phyloP scores from a whole-genome alignment of 92 coral and sea anemone species.

The Scolanthus callimorphus region DNA sequence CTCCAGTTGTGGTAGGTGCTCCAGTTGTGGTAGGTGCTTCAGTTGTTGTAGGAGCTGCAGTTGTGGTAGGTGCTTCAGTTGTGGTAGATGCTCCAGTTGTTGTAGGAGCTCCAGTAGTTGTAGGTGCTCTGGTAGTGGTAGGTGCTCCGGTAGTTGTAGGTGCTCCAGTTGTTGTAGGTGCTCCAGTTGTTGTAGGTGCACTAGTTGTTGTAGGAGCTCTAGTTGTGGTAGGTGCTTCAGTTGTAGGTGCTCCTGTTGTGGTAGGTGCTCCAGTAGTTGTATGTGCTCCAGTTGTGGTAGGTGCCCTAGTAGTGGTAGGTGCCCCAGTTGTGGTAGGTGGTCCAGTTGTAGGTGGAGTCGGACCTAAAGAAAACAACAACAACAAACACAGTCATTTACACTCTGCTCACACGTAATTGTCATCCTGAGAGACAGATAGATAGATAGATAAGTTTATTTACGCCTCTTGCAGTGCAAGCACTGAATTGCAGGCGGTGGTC shows the following conservation, averaged over 20 bases:
- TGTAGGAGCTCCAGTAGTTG: neutral
- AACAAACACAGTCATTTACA: too few relatives aligned
- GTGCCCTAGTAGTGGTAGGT: constrained; percentile 9
- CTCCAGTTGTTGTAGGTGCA: constrained; percentile 38
- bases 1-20: constrained; percentile 14
- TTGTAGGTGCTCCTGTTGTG: neutral
- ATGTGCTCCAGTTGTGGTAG: constrained; percentile 3
- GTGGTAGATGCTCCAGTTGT: constrained; percentile 11
- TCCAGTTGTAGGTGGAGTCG: neutral
- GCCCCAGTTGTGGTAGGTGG: constrained; percentile 2
- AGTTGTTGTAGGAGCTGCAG: constrained; percentile 30
- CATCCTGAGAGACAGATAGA: too few relatives aligned
- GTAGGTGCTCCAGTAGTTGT: neutral
- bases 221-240: constrained; percentile 1
- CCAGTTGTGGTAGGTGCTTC: constrained; percentile 14
- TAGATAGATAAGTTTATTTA: too few relatives aligned
- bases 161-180: constrained; percentile 15
- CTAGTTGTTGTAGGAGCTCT: constrained; percentile 18
- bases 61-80: constrained; percentile 14
- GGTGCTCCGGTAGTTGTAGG: constrained; percentile 4
- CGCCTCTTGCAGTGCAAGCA: too few relatives aligned
- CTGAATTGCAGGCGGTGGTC: too few relatives aligned
- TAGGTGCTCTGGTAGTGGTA: constrained; percentile 2
- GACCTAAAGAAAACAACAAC: too few relatives aligned
- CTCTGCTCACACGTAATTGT: too few relatives aligned